These are phyloP conservation scores for Tetrax tetrax DNA, from an alignment of 2,113 vertebrate genomes.

Conservation along the genomic window DNA sequence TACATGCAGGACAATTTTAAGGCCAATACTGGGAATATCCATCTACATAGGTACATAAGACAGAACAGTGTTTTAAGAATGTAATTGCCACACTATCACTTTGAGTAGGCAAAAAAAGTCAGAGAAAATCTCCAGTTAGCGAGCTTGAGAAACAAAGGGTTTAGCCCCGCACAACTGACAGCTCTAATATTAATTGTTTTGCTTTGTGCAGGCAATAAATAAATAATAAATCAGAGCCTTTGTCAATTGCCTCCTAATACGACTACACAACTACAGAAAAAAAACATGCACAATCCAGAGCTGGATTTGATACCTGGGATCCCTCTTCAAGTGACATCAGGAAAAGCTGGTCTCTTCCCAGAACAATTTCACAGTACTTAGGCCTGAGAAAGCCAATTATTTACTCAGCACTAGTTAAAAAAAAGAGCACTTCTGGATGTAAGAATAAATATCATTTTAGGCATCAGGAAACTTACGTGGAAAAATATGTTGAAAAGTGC, in stretches of 20 bases:
- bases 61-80: not conserved
- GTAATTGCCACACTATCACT: not conserved
- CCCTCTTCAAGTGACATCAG: not conserved
- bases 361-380: not conserved
- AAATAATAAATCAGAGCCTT: not conserved
- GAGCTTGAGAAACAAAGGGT: not conserved
- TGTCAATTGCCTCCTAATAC: not conserved
- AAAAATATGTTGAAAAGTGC: not conserved
- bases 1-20: not conserved
- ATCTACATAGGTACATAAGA: not conserved
- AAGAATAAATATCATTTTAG: not conserved
- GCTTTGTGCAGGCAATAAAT: not conserved
- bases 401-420: not conserved
- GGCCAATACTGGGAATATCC: not conserved
- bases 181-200: not conserved
- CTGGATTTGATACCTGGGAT: not conserved
- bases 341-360: not conserved
- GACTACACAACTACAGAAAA: not conserved
- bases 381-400: not conserved
- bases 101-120: not conserved
- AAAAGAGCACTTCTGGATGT: not conserved
- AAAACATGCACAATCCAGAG: not conserved
- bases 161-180: not conserved
- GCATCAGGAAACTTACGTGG: not conserved
- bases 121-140: not conserved